Conservation (phyloP, 2,888 invertebrate species). For the Andricus curvator region DNA sequence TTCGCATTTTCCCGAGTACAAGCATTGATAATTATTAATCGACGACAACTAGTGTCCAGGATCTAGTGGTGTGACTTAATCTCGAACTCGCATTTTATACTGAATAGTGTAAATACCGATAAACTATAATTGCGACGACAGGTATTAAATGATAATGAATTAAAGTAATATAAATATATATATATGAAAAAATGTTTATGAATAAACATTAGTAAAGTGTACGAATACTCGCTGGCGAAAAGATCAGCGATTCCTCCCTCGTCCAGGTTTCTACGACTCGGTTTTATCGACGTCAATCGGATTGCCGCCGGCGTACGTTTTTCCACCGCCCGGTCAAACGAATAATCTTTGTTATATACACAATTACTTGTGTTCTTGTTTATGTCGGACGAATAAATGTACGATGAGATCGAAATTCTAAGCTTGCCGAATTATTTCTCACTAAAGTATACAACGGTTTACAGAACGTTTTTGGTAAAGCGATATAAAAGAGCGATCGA, state of each 20-base stretch:
- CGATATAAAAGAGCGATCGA: not conserved
- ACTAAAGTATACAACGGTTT: conserved; percentile 23
- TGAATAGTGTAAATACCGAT: conserved; percentile 76
- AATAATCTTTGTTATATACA: conserved; percentile 41
- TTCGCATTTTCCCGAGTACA: conserved; percentile 77
- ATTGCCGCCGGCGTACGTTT: conserved; percentile 28
- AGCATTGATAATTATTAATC: conserved; percentile 77
- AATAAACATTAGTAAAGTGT: conserved; percentile 76
- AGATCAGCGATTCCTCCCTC: conserved; percentile 38
- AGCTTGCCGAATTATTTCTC: conserved; percentile 39
- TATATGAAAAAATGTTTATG: conserved; percentile 73
- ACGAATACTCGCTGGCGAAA: conserved; percentile 35
- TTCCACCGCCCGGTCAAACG: conserved; percentile 37
- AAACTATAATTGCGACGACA: conserved; percentile 70
- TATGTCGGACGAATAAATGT: conserved; percentile 40
- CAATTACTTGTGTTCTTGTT: conserved; percentile 35
- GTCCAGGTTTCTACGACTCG: conserved; percentile 35
- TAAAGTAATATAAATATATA: conserved; percentile 72
- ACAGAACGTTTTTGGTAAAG: conserved; percentile 13
- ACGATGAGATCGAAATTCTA: conserved; percentile 40
- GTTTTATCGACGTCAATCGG: conserved; percentile 38
- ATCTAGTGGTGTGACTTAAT: conserved; percentile 75
- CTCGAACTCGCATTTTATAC: conserved; percentile 77
- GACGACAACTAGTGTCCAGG: conserved; percentile 74
- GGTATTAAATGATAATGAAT: conserved; percentile 75